Conservation (phyloP, 2,888 invertebrate species). For the Ptychoptera albimana region DNA sequence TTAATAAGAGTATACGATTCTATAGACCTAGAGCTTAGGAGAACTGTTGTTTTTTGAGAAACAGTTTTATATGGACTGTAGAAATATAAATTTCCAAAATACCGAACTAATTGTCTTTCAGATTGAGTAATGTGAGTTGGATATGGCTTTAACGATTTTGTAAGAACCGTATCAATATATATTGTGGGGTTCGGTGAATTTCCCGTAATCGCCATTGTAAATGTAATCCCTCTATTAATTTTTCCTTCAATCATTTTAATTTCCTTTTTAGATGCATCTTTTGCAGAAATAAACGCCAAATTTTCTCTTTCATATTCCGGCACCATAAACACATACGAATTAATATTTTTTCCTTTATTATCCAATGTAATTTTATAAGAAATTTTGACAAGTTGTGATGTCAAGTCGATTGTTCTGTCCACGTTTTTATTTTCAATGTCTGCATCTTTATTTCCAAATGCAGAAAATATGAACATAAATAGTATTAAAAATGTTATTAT, state of each 20-base stretch:
- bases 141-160: conserved; percentile 63
- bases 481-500: too few species aligned
- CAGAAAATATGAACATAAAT: too few species aligned
- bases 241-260: conserved; percentile 36
- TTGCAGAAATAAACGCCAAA: conserved; percentile 60
- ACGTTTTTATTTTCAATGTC: conserved; percentile 59
- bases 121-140: conserved; percentile 81
- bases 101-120: conserved; percentile 86
- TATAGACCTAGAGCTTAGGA: conserved; percentile 59
- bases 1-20: conserved; percentile 71
- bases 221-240: conserved; percentile 38
- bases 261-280: conserved; percentile 43
- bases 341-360: conserved; percentile 60
- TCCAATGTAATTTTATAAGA: conserved; percentile 64
- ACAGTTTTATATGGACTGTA: conserved; percentile 67
- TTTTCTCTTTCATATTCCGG: conserved; percentile 38
- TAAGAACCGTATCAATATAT: conserved; percentile 52
- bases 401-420: conserved; percentile 71
- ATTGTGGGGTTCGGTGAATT: conserved; percentile 19
- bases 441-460: conserved; percentile 22
- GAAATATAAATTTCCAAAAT: conserved; percentile 66
- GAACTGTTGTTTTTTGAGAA: conserved; percentile 68
- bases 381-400: conserved; percentile 79
- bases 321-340: conserved; percentile 52
- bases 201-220: conserved; percentile 36